Evolutionary conservation across 2,113 vertebrate genomes (phyloP), one percentile per base, ranked within the genome.

Genomic region (Oreotrochilus melanogaster): DNA sequence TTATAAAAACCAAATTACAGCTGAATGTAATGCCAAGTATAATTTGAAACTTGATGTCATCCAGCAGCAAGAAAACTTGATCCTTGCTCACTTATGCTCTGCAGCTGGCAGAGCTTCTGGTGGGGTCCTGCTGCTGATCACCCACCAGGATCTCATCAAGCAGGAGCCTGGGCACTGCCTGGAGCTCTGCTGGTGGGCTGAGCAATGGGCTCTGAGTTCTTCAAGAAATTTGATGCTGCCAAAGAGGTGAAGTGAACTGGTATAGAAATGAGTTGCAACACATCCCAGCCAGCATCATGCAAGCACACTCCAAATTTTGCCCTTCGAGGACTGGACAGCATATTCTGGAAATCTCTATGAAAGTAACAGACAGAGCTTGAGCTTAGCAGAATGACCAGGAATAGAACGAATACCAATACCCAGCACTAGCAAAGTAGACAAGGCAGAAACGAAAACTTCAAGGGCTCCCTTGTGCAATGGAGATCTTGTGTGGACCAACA

Each of bases 261-360:
- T 9, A 22, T 5, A 50, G 37, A 33, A 57, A 54, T n/a, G 39
- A 84, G 31, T 22, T 71, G 4, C 15, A 37, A 18, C 7, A n/a
- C 11, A 33, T 47, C 15, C 39, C 53, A 4, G 2, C 10, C 16
- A 18, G 21, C 27, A 50, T 23, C 0, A 0, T 1, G 2, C 35
- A 54, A 89, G 2, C 31, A 14, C 25, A 6, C 31, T 47, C 37
- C 56, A 60, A 25, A 64, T 62, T 62, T 67, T 71, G 7, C 14
- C 43, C 10, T 37, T 24, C 37, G 31, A 66, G 57, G 9, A 31
- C 42, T 27, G 64, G 22, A 30, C 11, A 78, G 25, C 0, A 0
- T 6, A 33, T 17, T 18, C 24, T 33, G 45, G 28, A 76, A 73
- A 62, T 13, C 54, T 58, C 67, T 47, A 35, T 45, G 69, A 72